A percentile compares a stretch with the other conserved stretches of the same genome.
Conservation (phyloP, 2,113 vertebrate species). For the Calypte anna region DNA sequence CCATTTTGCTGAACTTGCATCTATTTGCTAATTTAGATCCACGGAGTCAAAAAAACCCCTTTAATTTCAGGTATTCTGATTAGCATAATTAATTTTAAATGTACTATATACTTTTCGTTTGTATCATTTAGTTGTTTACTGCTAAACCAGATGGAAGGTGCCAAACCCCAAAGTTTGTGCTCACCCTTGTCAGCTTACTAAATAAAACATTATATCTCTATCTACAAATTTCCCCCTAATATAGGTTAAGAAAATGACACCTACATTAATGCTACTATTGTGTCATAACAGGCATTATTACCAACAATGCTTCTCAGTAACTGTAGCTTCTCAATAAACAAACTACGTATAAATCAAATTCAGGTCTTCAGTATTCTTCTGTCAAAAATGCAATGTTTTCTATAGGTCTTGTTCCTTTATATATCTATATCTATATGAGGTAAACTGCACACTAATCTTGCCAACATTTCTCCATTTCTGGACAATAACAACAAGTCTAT, state of each 20-base stretch:
- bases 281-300: background rate
- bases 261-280: background rate
- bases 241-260: background rate
- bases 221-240: background rate
- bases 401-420: background rate
- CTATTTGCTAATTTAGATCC: background rate
- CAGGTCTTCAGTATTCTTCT: background rate
- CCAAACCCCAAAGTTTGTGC: background rate
- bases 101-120: background rate
- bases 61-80: background rate
- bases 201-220: background rate
- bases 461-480: background rate
- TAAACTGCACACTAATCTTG: background rate
- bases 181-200: background rate
- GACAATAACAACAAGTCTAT: background rate
- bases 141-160: background rate
- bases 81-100: background rate
- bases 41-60: background rate
- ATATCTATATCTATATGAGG: background rate
- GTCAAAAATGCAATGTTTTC: background rate
- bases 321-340: background rate
- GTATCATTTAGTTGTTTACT: background rate
- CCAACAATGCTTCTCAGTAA: background rate
- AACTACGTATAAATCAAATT: background rate
- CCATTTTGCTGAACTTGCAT: background rate